phyloP scores from a whole-genome alignment of 2,888 invertebrate species.

The Troides oblongomaculatus region DNA sequence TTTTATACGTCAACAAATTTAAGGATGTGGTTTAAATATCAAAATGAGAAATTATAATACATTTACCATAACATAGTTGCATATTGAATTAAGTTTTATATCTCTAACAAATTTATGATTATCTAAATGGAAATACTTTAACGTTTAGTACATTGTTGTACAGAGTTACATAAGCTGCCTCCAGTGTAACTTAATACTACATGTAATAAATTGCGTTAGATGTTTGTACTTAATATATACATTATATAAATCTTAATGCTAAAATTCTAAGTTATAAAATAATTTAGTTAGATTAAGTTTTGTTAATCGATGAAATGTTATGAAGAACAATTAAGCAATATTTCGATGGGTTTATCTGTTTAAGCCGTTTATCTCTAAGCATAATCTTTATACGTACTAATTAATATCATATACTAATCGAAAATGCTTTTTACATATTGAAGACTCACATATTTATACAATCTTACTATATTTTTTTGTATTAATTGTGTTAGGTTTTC shows the following conservation, averaged over 20 bases:
- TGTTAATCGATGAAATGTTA: constrained; percentile 3
- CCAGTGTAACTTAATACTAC: neutral
- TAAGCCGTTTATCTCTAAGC: neutral
- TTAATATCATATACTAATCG: neutral
- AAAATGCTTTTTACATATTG: neutral
- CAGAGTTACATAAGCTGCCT: neutral
- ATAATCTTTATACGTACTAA: no score
- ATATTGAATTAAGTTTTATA: neutral
- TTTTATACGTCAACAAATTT: neutral
- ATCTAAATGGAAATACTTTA: neutral
- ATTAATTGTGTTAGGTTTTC: neutral
- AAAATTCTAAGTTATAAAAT: constrained; percentile 33
- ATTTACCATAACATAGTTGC: neutral
- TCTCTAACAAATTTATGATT: neutral
- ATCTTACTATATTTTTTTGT: neutral
- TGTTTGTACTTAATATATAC: constrained; percentile 47
- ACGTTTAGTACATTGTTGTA: neutral
- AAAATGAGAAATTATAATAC: neutral
- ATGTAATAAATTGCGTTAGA: constrained; percentile 39
- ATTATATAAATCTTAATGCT: constrained; percentile 46
- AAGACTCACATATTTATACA: neutral
- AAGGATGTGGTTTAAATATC: neutral
- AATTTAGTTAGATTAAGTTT: neutral
- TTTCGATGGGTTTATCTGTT: neutral
- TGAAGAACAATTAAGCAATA: neutral